Base-by-base conservation (phyloP, 2,113 vertebrate species). In the Sinocyclocheilus rhinocerous region DNA sequence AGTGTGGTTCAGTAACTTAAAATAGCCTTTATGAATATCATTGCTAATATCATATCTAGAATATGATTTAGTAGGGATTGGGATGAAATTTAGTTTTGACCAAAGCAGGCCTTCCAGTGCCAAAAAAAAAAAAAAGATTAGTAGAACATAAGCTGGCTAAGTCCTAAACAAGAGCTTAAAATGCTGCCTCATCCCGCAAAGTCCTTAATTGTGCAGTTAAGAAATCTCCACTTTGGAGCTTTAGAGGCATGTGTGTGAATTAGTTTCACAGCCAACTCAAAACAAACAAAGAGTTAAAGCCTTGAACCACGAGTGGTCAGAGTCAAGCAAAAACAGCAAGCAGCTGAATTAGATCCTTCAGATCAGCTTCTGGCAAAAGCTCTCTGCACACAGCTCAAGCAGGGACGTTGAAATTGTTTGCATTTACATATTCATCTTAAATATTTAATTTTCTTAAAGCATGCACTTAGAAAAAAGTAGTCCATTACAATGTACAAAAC, bases 261-360 rank as follows among this genome's bases (percentile, higher is more conserved):
- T 86, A 84, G 81, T 70, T 61, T 86, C 29, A 72, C 85, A 90
- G 79, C 87, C 87, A 85, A 57, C 79, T 87, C 76, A 85, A 91
- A 90, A 91, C 79, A 90, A 90, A 89, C 89, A 84, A 83, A 87
- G 52, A 86, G n/a, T 33, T 48, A 84, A 87, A 88, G 77, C 81
- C 85, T 83, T 78, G 67, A 48, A 72, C 84, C 29, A 12, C 22
- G 50, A 72, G 69, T 22, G 45, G 67, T 18, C 67, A 39, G 67
- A 73, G 75, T 83, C 80, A 80, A 65, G 39, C 20, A 42, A 78
- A 29, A 63, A 52, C 22, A 55, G 22, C 50, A 52, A 83, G 12
- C 26, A 26, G 29, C 65, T 70, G 12, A n/a, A 20, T 45, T 57
- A 57, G 48, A 55, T 29, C 81, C 12, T 22, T 70, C 24, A 82